Evolutionary conservation across 2,888 invertebrate species (phyloP).

Genomic region (Scaptomyza flava): DNA sequence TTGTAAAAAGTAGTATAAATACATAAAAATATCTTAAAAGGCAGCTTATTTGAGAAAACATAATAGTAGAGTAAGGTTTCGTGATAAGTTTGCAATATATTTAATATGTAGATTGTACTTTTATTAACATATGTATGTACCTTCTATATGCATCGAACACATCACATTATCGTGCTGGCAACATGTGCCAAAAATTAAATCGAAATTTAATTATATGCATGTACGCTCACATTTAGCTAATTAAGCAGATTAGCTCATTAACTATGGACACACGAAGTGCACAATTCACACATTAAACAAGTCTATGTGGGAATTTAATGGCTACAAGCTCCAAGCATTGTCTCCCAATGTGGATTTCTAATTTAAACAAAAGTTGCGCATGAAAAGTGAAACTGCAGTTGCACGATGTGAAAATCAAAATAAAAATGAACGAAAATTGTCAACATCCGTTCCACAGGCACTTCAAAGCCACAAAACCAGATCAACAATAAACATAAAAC

Average conservation of each 20-base stretch:
- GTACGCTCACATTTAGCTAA: constrained; percentile 16
- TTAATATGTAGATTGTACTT: too few species aligned
- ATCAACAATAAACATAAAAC: constrained; percentile 34
- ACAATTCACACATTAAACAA: constrained; percentile 45
- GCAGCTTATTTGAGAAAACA: too few species aligned
- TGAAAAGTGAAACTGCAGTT: constrained; percentile 56
- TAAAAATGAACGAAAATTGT: constrained; percentile 31
- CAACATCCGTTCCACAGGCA: constrained; percentile 45
- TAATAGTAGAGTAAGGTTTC: too few species aligned
- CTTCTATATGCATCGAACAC: too few species aligned
- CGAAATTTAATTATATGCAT: constrained; percentile 4
- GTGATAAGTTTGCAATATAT: too few species aligned
- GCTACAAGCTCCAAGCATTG: constrained; percentile 25
- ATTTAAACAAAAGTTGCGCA: constrained; percentile 26
- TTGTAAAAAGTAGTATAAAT: too few species aligned
- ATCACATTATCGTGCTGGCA: too few species aligned
- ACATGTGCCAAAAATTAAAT: constrained; percentile 2
- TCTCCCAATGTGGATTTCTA: constrained; percentile 17
- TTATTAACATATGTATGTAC: too few species aligned
- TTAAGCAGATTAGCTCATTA: constrained; percentile 39
- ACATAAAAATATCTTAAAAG: too few species aligned
- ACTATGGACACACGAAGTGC: constrained; percentile 25
- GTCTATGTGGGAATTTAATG: constrained; percentile 39
- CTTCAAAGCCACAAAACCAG: constrained; percentile 29
- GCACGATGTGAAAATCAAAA: constrained; percentile 19